Evolutionary conservation across 2,797 vertebrate species (phyloP).

Genomic region (Denticeps clupeoides): DNA sequence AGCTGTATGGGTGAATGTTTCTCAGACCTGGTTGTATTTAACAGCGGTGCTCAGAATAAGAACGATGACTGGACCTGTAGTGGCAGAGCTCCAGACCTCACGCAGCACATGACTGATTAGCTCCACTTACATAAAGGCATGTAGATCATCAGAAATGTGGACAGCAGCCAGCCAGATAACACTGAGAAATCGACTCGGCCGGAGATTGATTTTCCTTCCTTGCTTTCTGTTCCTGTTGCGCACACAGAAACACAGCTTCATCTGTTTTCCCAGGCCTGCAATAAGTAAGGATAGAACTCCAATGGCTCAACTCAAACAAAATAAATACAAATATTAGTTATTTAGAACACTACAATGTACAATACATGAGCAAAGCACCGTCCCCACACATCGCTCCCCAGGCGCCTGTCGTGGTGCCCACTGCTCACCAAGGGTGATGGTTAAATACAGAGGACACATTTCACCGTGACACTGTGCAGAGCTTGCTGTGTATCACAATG

Average conservation of each 20-base stretch:
- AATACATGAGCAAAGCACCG: no score
- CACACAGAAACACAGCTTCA: neutral
- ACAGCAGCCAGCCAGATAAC: constrained; percentile 37
- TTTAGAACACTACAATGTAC: no score
- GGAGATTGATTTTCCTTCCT: constrained; percentile 42
- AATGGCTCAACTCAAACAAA: no score
- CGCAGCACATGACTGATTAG: constrained; percentile 44
- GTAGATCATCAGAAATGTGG: constrained; percentile 52
- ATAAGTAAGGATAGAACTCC: no score
- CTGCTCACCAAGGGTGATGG: no score
- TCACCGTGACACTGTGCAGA: no score
- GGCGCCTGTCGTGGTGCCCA: no score
- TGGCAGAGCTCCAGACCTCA: constrained; percentile 20
- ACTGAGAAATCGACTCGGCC: constrained; percentile 34
- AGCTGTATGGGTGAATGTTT: neutral
- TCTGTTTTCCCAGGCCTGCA: no score
- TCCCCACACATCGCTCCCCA: no score
- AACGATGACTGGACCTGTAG: constrained; percentile 24
- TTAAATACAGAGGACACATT: no score
- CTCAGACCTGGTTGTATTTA: neutral
- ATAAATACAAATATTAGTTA: no score
- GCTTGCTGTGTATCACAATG: no score
- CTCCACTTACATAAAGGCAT: constrained; percentile 45
- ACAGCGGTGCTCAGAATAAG: constrained; percentile 9
- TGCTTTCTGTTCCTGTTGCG: neutral